Base-by-base conservation (phyloP, 2,888 invertebrate genomes). In the Phymatocera aterrima region DNA sequence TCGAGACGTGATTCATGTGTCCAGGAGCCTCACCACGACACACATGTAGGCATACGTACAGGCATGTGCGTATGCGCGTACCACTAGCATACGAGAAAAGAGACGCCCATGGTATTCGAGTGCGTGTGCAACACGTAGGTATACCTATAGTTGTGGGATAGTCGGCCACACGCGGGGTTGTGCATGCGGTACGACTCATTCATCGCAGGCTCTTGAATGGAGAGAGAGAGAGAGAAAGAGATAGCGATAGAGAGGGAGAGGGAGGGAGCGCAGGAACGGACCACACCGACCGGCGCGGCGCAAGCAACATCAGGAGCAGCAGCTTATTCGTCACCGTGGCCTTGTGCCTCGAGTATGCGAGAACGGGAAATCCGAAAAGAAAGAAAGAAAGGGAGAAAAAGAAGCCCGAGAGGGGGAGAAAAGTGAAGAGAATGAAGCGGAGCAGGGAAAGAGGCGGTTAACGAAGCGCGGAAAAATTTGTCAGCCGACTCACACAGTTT, bases 341-440 rank as follows among this genome's bases (percentile, higher is more conserved):
- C 61, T 68, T 60, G 64, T 18, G n/a, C 61, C 75, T 75, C 40
- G 21, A 43, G 43, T 31, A n/a, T 28, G 40, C n/a, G 77, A 64
- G 65, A 78, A 77, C 15, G 37, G n/a, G 57, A 34, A 48, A 61
- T 54, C 28, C n/a, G 46, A 68, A 68, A 28, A 75, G 79, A 48
- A 51, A 79, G 77, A 31, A 57, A 57, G 79, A 74, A 60, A 81
- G 80, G 77, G 78, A 64, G 48, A 74, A 77, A 81, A 74, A 75
- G 77, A 79, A 65, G 0, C 1, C 3, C 12, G 15, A 46, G 8
- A 8, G 8, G 40, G 40, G 40, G 8, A 40, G 40, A 40, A 8
- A 4, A 5, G 40, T 4, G 40, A 40, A 64, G 80, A 77, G 81
- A 78, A 78, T 1, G 70, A 83, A 77, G 12, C 51, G 51, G 15